Conservation (phyloP, 2,797 vertebrate genomes). For the Schizopygopsis pylzovi region DNA sequence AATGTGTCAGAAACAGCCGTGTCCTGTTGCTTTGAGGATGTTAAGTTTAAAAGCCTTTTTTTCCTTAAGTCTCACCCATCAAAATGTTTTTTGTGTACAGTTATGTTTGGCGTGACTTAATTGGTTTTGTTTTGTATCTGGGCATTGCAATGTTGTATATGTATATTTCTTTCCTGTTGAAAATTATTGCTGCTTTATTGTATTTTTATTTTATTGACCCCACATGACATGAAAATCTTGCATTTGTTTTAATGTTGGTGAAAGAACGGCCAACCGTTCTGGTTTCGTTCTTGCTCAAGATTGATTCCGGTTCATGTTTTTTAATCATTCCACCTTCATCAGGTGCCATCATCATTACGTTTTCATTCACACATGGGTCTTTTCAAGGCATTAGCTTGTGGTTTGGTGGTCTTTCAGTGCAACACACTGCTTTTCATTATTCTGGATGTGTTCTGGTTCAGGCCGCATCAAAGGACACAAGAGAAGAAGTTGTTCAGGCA, state of each 20-base stretch:
- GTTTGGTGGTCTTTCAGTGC: not conserved
- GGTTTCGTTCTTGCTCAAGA: conserved; percentile 17
- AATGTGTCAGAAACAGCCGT: not conserved
- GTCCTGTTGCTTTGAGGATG: conserved; percentile 33
- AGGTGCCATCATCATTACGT: not conserved
- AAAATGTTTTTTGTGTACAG: conserved; percentile 7
- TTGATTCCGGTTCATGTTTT: not conserved
- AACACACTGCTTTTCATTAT: conserved; percentile 1
- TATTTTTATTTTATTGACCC: conserved; percentile 8
- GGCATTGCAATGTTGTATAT: conserved; percentile 55
- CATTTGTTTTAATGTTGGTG: conserved; percentile 61
- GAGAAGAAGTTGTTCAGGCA: not conserved
- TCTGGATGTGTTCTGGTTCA: conserved; percentile 29
- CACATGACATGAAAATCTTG: not conserved
- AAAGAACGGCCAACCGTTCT: conserved; percentile 70
- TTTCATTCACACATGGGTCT: conserved; percentile 9
- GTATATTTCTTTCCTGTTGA: conserved; percentile 54
- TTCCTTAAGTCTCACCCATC: not conserved
- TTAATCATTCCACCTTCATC: not conserved
- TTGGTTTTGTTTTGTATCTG: conserved; percentile 54
- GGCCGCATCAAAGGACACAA: not conserved
- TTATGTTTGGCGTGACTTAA: conserved; percentile 45
- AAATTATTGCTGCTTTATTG: conserved; percentile 43
- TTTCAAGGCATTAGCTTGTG: not conserved
- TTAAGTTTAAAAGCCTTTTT: conserved; percentile 28